Evolutionary conservation across 2,888 invertebrate genomes (phyloP), one percentile per base, ranked within the genome.

Genomic region (Terebella lapidaria): DNA sequence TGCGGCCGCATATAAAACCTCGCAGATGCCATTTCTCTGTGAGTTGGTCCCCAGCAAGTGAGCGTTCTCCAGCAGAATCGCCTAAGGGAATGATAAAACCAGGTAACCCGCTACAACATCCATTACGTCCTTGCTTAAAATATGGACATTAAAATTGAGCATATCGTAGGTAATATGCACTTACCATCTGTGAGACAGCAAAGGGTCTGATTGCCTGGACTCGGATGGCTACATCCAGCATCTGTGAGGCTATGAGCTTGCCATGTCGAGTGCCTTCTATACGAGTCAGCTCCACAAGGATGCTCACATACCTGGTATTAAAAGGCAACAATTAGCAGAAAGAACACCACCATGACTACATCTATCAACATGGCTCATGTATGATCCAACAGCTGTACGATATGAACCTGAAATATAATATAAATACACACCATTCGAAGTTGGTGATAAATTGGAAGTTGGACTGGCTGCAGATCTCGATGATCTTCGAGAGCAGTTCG

Each of bases 381-480:
- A n/a, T 35, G n/a, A 35, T 15, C n/a, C 42, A n/a, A n/a, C n/a
- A n/a, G n/a, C n/a, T n/a, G n/a, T n/a, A n/a, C n/a, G n/a, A n/a
- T n/a, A n/a, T n/a, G n/a, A n/a, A n/a, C n/a, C n/a, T n/a, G n/a
- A n/a, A n/a, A n/a, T n/a, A n/a, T n/a, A n/a, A n/a, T n/a, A n/a
- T n/a, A n/a, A n/a, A 15, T 35, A 35, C 85, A 82, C 86, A 94
- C 99, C 99, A 99, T 84, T 99, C 97, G 83, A 99, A 99, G 84
- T 96, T 96, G 15, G 94, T 92, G 62, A 99, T 95, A 82, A 93
- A 94, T 79, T 97, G 93, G 84, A 99, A 99, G 83, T 96, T 97
- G 81, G 95, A 95, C 83, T 99, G 97, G 20, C 94, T 92, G 82
- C 99, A 99, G 73, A 99, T 99, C 79, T 95, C 91, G 70, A 99